Percentiles rank a stretch among this genome's conserved stretches.
Evolutionary conservation across 2,113 vertebrate species (phyloP).

Genomic region (Eurypyga helias): DNA sequence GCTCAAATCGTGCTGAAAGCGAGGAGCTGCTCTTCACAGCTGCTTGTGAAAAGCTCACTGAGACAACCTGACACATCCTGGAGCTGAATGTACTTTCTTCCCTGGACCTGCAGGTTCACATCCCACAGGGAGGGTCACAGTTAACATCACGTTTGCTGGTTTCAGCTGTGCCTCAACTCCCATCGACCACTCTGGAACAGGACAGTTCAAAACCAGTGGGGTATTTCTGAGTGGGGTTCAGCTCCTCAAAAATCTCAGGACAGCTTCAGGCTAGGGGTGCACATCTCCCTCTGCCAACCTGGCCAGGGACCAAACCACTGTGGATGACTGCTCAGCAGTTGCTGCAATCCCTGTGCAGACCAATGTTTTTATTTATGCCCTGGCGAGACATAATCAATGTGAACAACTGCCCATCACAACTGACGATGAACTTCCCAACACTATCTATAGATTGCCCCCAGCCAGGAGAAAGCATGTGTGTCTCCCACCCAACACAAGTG

Average conservation of each 20-base stretch:
- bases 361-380: no score
- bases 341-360: neutral
- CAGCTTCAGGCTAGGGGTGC: neutral
- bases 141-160: neutral
- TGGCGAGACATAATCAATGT: neutral
- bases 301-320: neutral
- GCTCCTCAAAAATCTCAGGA: neutral
- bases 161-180: neutral
- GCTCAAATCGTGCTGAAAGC: neutral
- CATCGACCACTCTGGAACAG: rapidly evolving
- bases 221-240: neutral
- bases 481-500: neutral
- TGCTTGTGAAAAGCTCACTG: neutral
- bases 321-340: neutral
- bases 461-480: neutral
- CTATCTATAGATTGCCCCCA: neutral
- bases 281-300: neutral
- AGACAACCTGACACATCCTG: neutral
- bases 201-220: neutral
- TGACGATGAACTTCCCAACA: neutral
- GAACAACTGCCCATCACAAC: neutral
- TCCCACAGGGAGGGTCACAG: rapidly evolving
- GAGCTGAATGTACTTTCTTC: neutral
- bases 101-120: neutral
- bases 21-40: neutral